Conservation (phyloP, 2,113 vertebrate genomes). For the Pelecanoides urinatrix region DNA sequence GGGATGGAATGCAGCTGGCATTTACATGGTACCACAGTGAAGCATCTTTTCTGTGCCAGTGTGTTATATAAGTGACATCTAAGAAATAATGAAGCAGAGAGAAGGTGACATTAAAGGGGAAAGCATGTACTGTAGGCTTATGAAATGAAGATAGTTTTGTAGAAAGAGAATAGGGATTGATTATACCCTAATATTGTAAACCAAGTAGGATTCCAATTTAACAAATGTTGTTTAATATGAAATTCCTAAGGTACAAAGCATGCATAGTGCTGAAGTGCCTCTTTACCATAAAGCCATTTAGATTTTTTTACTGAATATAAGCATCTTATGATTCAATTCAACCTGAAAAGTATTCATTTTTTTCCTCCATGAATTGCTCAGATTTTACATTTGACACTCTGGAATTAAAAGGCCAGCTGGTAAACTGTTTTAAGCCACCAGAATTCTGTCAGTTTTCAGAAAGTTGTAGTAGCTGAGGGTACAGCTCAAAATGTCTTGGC, state of each 20-base stretch:
- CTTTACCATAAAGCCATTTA: slow-evolving; percentile 36
- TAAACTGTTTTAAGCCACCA: neutral
- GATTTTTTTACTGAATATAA: slow-evolving; percentile 40
- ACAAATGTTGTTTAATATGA: slow-evolving; percentile 19
- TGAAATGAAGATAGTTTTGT: slow-evolving; percentile 50
- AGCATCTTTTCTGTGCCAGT: slow-evolving; percentile 24
- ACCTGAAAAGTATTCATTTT: neutral
- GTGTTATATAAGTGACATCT: neutral
- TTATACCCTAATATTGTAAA: slow-evolving; percentile 17
- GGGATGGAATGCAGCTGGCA: neutral
- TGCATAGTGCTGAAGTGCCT: neutral
- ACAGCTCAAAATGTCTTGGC: neutral
- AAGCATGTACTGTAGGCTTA: slow-evolving; percentile 8
- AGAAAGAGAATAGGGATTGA: slow-evolving; percentile 42
- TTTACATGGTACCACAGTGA: slow-evolving; percentile 11
- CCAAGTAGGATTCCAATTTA: slow-evolving; percentile 8
- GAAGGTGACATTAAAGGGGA: slow-evolving; percentile 55
- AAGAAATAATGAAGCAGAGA: slow-evolving; percentile 41
- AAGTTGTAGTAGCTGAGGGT: neutral
- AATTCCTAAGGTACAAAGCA: slow-evolving; percentile 25
- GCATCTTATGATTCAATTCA: slow-evolving; percentile 1
- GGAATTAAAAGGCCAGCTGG: neutral
- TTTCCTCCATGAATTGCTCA: neutral
- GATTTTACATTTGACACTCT: neutral
- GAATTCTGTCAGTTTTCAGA: neutral